These are phyloP conservation scores for Drosophila albomicans DNA, from an alignment of 1,140 invertebrate species.

Conservation along the genomic window DNA sequence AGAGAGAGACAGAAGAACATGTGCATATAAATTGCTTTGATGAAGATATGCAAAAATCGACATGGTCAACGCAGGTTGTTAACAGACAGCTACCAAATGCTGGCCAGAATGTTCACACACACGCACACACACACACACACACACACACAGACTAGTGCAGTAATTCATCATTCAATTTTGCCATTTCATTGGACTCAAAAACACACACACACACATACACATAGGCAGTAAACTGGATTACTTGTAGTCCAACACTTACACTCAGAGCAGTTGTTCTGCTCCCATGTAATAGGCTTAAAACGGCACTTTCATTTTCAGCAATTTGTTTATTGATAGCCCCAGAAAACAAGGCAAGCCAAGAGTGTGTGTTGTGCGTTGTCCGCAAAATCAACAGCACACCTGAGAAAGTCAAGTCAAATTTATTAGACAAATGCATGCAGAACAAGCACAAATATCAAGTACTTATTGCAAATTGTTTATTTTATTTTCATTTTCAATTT, in stretches of 20 bases:
- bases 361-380: slow-evolving; percentile 5
- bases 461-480: no score
- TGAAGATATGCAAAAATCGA: slow-evolving; percentile 52
- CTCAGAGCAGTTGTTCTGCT: not conserved
- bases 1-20: slow-evolving; percentile 4
- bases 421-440: no score
- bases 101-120: slow-evolving; percentile 6
- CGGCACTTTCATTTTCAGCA: slow-evolving; percentile 41
- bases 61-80: slow-evolving; percentile 42
- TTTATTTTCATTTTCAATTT: no score
- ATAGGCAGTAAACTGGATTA: slow-evolving; percentile 13
- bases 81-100: slow-evolving; percentile 23
- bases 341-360: not conserved
- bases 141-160: not conserved
- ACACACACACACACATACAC: not conserved
- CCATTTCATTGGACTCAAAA: slow-evolving; percentile 17
- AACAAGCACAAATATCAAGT: no score
- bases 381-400: not conserved
- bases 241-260: slow-evolving; percentile 2
- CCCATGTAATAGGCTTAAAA: slow-evolving; percentile 37
- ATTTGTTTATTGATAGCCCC: slow-evolving; percentile 40
- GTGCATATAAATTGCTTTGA: slow-evolving; percentile 57
- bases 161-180: slow-evolving; percentile 29
- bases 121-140: not conserved
- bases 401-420: not conserved